Evolutionary conservation across 2,888 invertebrate genomes (phyloP), one percentile per base, ranked within the genome.

Genomic region (Andrena praecox): DNA sequence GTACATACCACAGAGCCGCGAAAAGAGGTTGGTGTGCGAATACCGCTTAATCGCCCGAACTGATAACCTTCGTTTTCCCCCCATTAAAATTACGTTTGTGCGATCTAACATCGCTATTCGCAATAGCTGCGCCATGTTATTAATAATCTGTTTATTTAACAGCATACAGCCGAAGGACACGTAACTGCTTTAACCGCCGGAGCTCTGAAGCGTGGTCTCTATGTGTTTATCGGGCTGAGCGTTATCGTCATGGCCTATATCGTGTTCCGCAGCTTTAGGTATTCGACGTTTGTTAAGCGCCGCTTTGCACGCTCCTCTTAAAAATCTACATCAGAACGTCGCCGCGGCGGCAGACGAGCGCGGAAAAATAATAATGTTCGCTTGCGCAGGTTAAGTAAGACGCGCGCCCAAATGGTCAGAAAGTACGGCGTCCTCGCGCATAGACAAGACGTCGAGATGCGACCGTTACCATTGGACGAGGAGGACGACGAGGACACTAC

Each of bases 401-500:
- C 91, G 27, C 92, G 93, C 73, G 91, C 94, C 42, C 93, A 94
- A 79, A 93, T 93, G 93, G 91, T 94, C 56, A 90, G 94, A 74
- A 94, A 94, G 80, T 94, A 94, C 70, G 94, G 94, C n/a, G 88
- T 94, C 24, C 90, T 94, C 42, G 92, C 94, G 24, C 93, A 94
- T 80, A 91, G 93, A 79, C 94, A 94, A 84, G 94, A 94, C 77
- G 92, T 94, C 66, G 94, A 94, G 83, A 94, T 94, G 94, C 89
- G 94, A 77, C 94, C 94, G 63, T 88, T 94, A 66, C 94, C 94
- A 10, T 89, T 94, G 72, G 94, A 94, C 33, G 94, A 94, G 73
- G 94, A 94, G 33, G 94, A 94, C 48, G 94, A 94, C 2, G 94
- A 94, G 74, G 94, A 94, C 69, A 93, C 92, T 48, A 94, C 94